A percentile compares a stretch with the other conserved stretches of the same genome.
phyloP scores from a whole-genome alignment of 2,113 vertebrate species.

The Eretmochelys imbricata region DNA sequence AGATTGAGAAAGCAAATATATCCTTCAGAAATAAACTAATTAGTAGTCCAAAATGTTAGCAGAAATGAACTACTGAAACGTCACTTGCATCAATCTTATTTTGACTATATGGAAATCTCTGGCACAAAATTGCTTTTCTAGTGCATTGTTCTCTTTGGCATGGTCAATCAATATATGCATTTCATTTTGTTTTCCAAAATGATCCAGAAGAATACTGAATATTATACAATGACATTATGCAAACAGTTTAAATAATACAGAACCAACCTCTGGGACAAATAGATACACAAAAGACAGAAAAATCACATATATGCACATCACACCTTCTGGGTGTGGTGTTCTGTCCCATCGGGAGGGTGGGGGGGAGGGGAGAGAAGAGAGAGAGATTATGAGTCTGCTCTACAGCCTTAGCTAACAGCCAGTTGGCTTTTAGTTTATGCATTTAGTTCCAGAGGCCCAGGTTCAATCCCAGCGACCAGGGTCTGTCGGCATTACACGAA shows the following conservation, averaged over 20 bases:
- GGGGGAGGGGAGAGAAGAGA: no score
- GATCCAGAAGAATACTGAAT: not conserved
- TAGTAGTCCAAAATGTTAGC: conserved; percentile 65
- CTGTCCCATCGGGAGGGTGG: no score
- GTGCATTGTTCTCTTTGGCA: conserved; percentile 72
- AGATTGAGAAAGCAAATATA: not conserved
- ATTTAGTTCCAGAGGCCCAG: no score
- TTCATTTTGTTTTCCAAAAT: conserved; percentile 73
- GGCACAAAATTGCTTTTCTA: conserved; percentile 75
- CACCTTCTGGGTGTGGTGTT: no score
- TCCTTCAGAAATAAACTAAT: not conserved
- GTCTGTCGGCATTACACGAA: no score
- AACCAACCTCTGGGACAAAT: not conserved
- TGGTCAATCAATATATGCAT: conserved; percentile 73
- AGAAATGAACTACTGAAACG: conserved; percentile 69
- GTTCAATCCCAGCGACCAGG: no score
- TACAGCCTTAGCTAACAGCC: no score
- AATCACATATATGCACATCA: not conserved
- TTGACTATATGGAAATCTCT: conserved; percentile 74
- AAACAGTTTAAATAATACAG: not conserved
- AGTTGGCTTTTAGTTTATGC: no score
- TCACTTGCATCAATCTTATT: conserved; percentile 74
- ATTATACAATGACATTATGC: not conserved
- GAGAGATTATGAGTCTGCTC: no score
- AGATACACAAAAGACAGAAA: not conserved